A percentile compares a stretch with the other conserved stretches of the same genome.
Evolutionary conservation across 2,797 vertebrate genomes (phyloP).

Genomic region (Cynodonichthys magdalenae): DNA sequence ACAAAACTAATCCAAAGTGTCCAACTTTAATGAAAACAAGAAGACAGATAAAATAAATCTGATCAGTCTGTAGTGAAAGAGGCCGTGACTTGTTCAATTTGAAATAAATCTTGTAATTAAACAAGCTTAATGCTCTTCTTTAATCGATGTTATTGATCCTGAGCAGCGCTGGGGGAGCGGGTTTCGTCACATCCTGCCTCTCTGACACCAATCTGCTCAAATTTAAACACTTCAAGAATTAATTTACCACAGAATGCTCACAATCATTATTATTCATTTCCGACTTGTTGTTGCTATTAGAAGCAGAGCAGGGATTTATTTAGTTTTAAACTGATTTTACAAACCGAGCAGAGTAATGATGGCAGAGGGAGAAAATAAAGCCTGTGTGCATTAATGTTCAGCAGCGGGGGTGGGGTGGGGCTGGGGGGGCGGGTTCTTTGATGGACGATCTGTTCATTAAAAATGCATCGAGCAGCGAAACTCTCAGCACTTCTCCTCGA

Average conservation of each 20-base stretch:
- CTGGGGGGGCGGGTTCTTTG: neutral
- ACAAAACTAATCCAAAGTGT: too few species aligned
- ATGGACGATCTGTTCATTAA: slow-evolving; percentile 38
- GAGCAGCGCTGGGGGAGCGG: neutral
- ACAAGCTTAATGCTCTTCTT: too few species aligned
- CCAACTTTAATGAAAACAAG: too few species aligned
- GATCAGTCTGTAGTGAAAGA: too few species aligned
- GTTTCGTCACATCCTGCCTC: neutral
- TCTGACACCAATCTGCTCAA: neutral
- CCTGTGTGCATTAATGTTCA: neutral
- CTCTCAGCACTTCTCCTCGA: slow-evolving; percentile 61
- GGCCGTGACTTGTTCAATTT: too few species aligned
- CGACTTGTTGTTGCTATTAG: neutral
- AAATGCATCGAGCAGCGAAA: slow-evolving; percentile 48
- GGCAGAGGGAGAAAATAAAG: neutral
- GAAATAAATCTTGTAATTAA: too few species aligned
- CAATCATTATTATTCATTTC: slow-evolving; percentile 3
- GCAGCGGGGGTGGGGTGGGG: neutral
- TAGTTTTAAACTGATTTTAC: neutral
- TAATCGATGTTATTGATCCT: slow-evolving; percentile 5
- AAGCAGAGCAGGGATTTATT: neutral
- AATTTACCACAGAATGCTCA: slow-evolving; percentile 1
- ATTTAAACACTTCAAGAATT: neutral
- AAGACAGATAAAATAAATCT: too few species aligned
- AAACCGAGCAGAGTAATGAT: neutral